Conservation (phyloP, 2,113 vertebrate genomes). For the Oreochromis niloticus region DNA sequence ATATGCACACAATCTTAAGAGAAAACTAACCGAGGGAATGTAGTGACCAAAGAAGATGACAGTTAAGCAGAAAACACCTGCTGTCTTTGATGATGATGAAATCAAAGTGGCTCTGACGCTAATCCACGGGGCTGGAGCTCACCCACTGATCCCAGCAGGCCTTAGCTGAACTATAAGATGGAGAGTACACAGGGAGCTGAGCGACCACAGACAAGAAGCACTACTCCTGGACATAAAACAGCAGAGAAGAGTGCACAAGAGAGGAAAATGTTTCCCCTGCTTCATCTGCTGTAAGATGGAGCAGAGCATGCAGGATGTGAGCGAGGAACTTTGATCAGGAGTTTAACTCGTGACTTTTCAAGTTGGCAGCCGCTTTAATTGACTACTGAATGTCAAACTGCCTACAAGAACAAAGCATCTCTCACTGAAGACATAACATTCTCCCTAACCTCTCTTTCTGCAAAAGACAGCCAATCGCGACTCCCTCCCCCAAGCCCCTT, state of each 20-base stretch:
- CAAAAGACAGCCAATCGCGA: slow-evolving; percentile 21
- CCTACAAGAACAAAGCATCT: not conserved
- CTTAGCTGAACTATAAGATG: not conserved
- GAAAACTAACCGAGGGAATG: not conserved
- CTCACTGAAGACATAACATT: not conserved
- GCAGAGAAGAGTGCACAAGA: not conserved
- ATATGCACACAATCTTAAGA: not conserved
- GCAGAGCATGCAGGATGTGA: not conserved
- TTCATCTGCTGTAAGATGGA: not conserved
- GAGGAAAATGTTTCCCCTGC: not conserved
- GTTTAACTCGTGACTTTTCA: slow-evolving; percentile 11
- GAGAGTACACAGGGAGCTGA: not conserved
- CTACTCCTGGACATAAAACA: not conserved
- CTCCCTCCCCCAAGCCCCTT: not conserved
- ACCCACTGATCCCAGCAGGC: slow-evolving; percentile 15
- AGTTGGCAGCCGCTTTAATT: slow-evolving; percentile 24
- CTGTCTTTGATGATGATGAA: slow-evolving; percentile 33
- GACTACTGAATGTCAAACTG: not conserved
- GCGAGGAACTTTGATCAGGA: slow-evolving; percentile 7
- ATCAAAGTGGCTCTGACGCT: slow-evolving; percentile 16
- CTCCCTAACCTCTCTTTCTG: not conserved
- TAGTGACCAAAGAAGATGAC: not conserved
- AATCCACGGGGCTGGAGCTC: not conserved
- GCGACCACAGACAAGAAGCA: not conserved
- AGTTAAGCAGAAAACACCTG: slow-evolving; percentile 12